phyloP scores from a whole-genome alignment of 2,797 vertebrate genomes.

The Pipistrellus pygmaeus region DNA sequence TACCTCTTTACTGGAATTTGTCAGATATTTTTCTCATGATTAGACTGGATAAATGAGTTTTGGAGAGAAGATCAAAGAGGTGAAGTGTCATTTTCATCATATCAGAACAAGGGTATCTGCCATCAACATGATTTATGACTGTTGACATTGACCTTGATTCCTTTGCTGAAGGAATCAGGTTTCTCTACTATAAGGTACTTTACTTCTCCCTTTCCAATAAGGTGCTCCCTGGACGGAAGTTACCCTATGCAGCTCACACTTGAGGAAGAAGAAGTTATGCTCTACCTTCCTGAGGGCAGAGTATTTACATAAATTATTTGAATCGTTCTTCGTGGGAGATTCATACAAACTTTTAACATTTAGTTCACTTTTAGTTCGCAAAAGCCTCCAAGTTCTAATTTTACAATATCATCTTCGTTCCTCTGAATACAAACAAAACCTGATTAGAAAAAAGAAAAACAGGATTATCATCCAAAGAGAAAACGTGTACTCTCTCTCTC shows the following conservation, averaged over 20 bases:
- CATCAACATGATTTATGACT: background rate
- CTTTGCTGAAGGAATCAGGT: background rate
- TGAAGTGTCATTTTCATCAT: background rate
- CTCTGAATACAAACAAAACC: slow-evolving; percentile 28
- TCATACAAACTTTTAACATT: slow-evolving; percentile 5
- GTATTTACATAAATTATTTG: slow-evolving; percentile 20
- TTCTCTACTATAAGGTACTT: background rate
- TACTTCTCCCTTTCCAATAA: no score
- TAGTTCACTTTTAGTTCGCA: slow-evolving; percentile 25
- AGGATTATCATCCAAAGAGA: background rate
- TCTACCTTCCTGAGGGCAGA: background rate
- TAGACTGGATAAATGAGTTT: background rate
- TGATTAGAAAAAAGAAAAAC: background rate
- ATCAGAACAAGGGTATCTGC: background rate
- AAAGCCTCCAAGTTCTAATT: slow-evolving; percentile 32
- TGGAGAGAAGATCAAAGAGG: background rate
- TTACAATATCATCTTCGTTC: background rate
- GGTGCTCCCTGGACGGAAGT: background rate
- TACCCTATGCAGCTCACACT: background rate
- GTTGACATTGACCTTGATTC: slow-evolving; percentile 4
- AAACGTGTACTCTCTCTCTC: background rate
- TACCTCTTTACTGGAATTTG: background rate
- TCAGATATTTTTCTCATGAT: slow-evolving; percentile 23
- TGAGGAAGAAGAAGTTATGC: background rate
- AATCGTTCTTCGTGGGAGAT: background rate